Base-by-base conservation (phyloP, 2,113 vertebrate genomes). In the Chaenogobius annularis region DNA sequence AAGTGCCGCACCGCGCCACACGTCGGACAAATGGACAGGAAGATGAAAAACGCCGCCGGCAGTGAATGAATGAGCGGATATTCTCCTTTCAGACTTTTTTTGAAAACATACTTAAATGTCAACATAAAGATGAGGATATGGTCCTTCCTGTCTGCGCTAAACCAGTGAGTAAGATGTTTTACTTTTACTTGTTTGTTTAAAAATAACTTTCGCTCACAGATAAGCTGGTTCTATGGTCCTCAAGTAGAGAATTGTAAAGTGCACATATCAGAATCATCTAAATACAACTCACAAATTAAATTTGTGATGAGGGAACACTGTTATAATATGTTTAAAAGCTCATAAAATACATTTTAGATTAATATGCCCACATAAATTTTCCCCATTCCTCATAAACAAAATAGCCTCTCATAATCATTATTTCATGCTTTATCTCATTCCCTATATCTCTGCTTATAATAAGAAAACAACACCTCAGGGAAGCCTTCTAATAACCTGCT, bases 1-100 rank as follows among this genome's bases (percentile, higher is more conserved):
- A 92, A 89, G 84, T 7, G 59, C 78, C 56, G 84, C 82, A 83
- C 63, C 70, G 66, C 23, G 58, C 74, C 69, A 46, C 82, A 73
- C 86, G 87, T 90, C 86, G 84, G 86, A 89, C 89, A 87, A 88
- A 90, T 83, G 88, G 86, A 84, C 85, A 86, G 88, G 87, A 88
- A 90, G 90, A 91, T 88, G 85, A 83, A 92, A 88, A 89, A 83
- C 79, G 80, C 50, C 35, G 59, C 65, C 23, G 52, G 22, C 56
- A 26, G 58, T 3, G 61, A 79, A 83, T 88, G 88, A 89, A 90
- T 91, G 86, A 81, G 84, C 87, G 88, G 89, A 91, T 89, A 82
- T 83, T 47, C 88, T 83, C 83, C 83, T 78, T 47, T 61, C 19
- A 35, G 74, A 87, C 86, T 91, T 91, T 92, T 92, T 82, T 82